Evolutionary conservation across 2,888 invertebrate species (phyloP).

Genomic region (Mesodorylaimus sp.): DNA sequence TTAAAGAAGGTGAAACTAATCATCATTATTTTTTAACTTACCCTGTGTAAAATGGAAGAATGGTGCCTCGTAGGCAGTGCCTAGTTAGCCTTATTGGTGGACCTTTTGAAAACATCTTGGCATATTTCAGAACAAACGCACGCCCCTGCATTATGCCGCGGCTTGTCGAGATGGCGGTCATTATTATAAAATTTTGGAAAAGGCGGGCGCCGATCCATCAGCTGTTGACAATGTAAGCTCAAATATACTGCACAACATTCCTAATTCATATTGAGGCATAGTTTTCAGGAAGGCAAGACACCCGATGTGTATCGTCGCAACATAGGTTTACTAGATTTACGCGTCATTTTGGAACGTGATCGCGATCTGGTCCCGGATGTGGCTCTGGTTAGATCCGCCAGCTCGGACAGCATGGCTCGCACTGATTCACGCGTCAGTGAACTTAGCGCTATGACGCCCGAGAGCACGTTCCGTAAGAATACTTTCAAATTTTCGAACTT

Average conservation of each 20-base stretch:
- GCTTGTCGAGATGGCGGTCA: conserved; percentile 54
- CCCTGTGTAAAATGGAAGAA: not conserved
- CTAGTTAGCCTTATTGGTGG: not conserved
- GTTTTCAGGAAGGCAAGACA: conserved; percentile 50
- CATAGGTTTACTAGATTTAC: conserved; percentile 48
- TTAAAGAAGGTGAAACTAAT: too few species aligned
- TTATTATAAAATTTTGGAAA: conserved; percentile 56
- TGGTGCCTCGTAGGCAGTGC: not conserved
- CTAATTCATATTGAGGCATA: not conserved
- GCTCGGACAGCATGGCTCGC: not conserved
- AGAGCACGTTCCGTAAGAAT: too few species aligned
- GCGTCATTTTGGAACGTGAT: conserved; percentile 23
- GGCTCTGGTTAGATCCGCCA: not conserved
- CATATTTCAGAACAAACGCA: conserved; percentile 48
- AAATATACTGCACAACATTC: not conserved
- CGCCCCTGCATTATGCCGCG: conserved; percentile 71
- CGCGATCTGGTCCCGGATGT: conserved; percentile 3
- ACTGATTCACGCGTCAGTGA: not conserved
- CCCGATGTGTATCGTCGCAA: conserved; percentile 59
- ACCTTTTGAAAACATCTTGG: not conserved
- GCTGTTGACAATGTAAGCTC: conserved; percentile 57
- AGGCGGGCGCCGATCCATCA: conserved; percentile 63
- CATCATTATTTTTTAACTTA: too few species aligned
- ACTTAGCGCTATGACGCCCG: not conserved
- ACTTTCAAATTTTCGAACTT: too few species aligned